Evolutionary conservation across 2,888 invertebrate species (phyloP), one percentile per base, ranked within the genome.

Genomic region (Blastobasis adustella): DNA sequence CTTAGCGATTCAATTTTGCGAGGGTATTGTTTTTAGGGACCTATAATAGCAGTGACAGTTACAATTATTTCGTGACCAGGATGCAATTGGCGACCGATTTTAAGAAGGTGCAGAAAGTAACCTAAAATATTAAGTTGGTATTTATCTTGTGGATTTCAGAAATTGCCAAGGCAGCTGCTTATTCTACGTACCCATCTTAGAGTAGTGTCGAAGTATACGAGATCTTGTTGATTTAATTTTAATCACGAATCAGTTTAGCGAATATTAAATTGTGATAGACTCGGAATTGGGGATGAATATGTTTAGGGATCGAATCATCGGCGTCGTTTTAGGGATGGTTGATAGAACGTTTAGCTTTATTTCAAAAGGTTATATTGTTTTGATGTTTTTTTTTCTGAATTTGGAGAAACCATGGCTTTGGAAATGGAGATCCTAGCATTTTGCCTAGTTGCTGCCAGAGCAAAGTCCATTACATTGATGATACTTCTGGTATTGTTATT

Each of bases 141-240:
- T 23, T 23, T 23, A 23, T 23, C 23, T 23, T 23, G 23, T 23
- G 23, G 23, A 23, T 23, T 23, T 23, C 23, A 23, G 23, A 23
- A 23, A 36, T 6, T 23, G 23, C 45, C 45, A 45, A 23, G 45
- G 23, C 36, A 23, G 54, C 57, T 58, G 46, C 56, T 52, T 53
- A n/a, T 47, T 43, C 48, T 7, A 39, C 10, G 23, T 23, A 23
- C 23, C 23, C 23, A 23, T 23, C 72, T 76, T 80, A 82, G 79
- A 75, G 73, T 83, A 79, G 73, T 82, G 83, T 82, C 82, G 64
- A 81, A 59, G 87, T 87, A 87, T 87, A 87, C 86, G 86, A 86
- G 68, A 64, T 66, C 68, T 78, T 82, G 73, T 76, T 79, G 73
- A 74, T 75, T 79, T 76, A 67, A 72, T 66, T 67, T 69, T 67